phyloP scores from a whole-genome alignment of 1,140 invertebrate species.

The Carposina sasakii region DNA sequence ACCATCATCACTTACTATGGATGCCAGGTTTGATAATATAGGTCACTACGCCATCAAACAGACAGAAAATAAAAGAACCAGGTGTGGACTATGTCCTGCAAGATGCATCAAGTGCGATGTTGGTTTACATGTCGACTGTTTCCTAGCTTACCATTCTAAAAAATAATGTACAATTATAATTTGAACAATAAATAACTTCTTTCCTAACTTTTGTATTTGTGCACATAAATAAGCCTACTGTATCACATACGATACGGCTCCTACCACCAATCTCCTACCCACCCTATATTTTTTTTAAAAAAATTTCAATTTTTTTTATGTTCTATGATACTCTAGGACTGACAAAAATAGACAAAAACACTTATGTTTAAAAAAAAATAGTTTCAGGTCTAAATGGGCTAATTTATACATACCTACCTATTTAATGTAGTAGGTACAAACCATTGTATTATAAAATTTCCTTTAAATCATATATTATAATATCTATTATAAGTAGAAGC shows the following conservation, averaged over 20 bases:
- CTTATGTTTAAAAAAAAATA: neutral
- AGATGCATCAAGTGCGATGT: neutral
- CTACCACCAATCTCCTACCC: neutral
- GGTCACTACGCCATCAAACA: constrained; percentile 1
- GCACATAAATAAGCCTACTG: neutral
- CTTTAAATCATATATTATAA: too few relatives aligned
- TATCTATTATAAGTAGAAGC: too few relatives aligned
- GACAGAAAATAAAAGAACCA: constrained; percentile 2
- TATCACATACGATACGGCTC: constrained; percentile 4
- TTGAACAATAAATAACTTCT: neutral
- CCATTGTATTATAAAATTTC: too few relatives aligned
- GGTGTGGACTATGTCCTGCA: neutral
- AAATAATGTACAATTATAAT: neutral
- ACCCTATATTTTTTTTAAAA: constrained; percentile 4
- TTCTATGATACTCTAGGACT: neutral
- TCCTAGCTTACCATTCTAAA: neutral
- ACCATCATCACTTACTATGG: constrained; percentile 2
- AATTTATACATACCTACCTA: too few relatives aligned
- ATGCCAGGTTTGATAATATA: constrained; percentile 1
- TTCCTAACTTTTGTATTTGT: neutral
- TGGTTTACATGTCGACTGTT: constrained; percentile 4
- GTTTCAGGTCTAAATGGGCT: constrained; percentile 3
- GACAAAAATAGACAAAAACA: neutral
- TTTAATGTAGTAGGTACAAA: too few relatives aligned
- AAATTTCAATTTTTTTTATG: neutral